A percentile compares a stretch with the other conserved stretches of the same genome.
phyloP scores from a whole-genome alignment of 2,888 invertebrate species.

The Leptinotarsa peninsularis region DNA sequence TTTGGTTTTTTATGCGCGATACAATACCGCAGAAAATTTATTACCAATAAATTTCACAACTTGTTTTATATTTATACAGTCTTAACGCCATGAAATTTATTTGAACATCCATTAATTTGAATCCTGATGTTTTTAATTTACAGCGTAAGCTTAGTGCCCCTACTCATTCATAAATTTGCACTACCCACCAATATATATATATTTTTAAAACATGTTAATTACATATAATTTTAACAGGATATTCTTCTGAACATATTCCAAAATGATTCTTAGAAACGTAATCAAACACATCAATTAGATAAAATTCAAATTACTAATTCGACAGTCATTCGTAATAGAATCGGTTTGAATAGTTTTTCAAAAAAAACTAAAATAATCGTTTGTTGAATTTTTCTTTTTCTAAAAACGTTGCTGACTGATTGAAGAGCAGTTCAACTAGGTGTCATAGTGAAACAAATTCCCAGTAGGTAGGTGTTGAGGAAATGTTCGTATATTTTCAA shows the following conservation, averaged over 20 bases:
- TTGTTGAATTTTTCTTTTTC: too few species aligned
- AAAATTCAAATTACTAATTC: too few species aligned
- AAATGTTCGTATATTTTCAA: too few species aligned
- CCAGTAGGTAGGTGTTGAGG: too few species aligned
- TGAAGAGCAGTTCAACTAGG: too few species aligned
- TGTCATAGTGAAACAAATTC: too few species aligned
- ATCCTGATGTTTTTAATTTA: constrained; percentile 23
- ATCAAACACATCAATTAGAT: too few species aligned
- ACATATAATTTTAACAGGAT: not conserved
- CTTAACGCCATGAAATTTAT: constrained; percentile 33
- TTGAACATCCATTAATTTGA: constrained; percentile 34
- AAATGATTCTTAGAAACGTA: too few species aligned
- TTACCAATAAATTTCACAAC: constrained; percentile 47
- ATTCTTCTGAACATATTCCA: not conserved
- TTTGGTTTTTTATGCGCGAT: constrained; percentile 29
- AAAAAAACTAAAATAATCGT: too few species aligned
- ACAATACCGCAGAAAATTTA: constrained; percentile 38
- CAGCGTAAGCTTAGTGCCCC: constrained; percentile 7
- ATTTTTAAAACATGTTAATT: not conserved
- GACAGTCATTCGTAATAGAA: too few species aligned
- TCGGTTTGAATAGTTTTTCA: too few species aligned
- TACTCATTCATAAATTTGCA: constrained; percentile 22
- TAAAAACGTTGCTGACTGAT: too few species aligned
- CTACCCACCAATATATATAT: constrained; percentile 11
- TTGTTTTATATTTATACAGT: constrained; percentile 46